Evolutionary conservation across 2,888 invertebrate species (phyloP).

Genomic region (Drosophila lacicola): DNA sequence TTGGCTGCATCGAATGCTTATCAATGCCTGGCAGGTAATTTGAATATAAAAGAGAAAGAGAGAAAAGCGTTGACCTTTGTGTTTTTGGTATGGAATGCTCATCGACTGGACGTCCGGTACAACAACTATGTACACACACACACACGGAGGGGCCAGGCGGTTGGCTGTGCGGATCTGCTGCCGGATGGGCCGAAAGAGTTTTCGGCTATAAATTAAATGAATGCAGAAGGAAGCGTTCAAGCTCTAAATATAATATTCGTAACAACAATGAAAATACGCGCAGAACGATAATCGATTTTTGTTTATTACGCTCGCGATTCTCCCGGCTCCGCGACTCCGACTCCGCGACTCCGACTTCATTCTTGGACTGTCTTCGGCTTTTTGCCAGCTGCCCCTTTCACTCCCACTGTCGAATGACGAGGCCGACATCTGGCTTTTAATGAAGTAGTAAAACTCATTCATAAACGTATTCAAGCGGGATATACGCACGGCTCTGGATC

Average conservation of each 20-base stretch:
- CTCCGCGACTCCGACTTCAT: neutral
- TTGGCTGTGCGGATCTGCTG: too few species aligned
- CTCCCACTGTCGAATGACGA: constrained; percentile 50
- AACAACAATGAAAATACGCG: constrained; percentile 78
- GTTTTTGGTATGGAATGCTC: constrained; percentile 36
- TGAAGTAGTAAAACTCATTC: constrained; percentile 85
- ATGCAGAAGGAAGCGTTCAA: constrained; percentile 72
- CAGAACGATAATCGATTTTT: constrained; percentile 85
- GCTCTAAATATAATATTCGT: constrained; percentile 79
- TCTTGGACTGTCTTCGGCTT: constrained; percentile 21
- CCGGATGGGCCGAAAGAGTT: constrained; percentile 59
- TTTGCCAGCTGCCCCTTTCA: constrained; percentile 15
- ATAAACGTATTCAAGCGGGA: constrained; percentile 82
- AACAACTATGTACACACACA: constrained; percentile 35
- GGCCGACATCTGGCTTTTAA: constrained; percentile 78
- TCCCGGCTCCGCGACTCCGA: constrained; percentile 18
- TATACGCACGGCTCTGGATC: constrained; percentile 43
- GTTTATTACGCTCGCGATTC: constrained; percentile 82
- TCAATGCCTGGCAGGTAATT: constrained; percentile 54
- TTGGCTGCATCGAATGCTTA: neutral
- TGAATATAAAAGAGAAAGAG: constrained; percentile 48
- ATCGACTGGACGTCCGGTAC: constrained; percentile 55
- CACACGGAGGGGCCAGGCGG: constrained; percentile 11
- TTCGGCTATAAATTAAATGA: constrained; percentile 82
- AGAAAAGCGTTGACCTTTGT: constrained; percentile 22